Conservation (phyloP, 2,797 vertebrate species). For the Acanthis flammea region DNA sequence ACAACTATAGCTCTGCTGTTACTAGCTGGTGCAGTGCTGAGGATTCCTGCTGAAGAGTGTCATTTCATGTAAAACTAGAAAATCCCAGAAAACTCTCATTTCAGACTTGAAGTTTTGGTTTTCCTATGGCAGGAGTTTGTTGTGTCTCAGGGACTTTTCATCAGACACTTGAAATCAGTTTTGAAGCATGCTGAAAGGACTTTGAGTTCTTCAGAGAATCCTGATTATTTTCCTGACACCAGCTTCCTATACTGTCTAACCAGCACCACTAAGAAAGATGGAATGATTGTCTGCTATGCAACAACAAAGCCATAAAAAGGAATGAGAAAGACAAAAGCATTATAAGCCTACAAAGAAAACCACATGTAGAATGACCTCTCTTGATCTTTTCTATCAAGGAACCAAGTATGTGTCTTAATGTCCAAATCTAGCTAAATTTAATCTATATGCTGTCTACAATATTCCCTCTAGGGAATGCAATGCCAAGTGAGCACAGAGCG, state of each 20-base stretch:
- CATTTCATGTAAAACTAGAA: background rate
- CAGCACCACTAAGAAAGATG: background rate
- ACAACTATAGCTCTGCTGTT: background rate
- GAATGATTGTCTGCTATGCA: background rate
- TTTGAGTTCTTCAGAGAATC: background rate
- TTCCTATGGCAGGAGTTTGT: background rate
- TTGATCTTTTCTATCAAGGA: constrained; percentile 47
- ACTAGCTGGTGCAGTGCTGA: background rate
- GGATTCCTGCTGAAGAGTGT: background rate
- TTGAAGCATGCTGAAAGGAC: background rate
- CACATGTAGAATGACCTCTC: background rate
- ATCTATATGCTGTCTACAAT: constrained; percentile 31
- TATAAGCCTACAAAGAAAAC: constrained; percentile 15
- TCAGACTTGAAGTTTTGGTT: background rate
- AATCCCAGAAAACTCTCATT: background rate
- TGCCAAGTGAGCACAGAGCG: constrained; percentile 23
- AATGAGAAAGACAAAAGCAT: background rate
- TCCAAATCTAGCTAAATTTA: constrained; percentile 48
- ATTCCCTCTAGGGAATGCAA: constrained; percentile 42
- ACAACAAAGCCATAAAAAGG: background rate
- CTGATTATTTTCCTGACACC: constrained; percentile 16
- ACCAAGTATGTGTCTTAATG: constrained; percentile 47
- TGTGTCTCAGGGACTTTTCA: background rate
- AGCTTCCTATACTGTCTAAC: background rate
- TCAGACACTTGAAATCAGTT: background rate